Evolutionary conservation across 2,797 vertebrate genomes (phyloP).

Genomic region (Botia almorhae): DNA sequence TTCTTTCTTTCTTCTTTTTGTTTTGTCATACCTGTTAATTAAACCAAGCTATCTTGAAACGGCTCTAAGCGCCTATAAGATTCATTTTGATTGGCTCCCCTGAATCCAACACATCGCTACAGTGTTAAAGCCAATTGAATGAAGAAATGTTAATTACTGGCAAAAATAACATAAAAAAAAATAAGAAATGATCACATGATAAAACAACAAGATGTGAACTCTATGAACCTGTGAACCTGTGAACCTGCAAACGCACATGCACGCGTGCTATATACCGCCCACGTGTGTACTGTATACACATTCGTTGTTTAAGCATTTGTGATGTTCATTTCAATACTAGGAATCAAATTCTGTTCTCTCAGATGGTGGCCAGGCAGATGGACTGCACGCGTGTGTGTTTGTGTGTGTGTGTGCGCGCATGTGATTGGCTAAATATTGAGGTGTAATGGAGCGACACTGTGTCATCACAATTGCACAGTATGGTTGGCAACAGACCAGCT

Average conservation of each 20-base stretch:
- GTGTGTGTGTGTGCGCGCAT: neutral
- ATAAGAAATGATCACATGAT: neutral
- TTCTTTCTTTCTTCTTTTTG: neutral
- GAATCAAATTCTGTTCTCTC: neutral
- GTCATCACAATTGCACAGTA: slow-evolving; percentile 10
- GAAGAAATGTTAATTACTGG: slow-evolving; percentile 44
- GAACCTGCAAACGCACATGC: neutral
- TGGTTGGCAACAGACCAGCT: slow-evolving; percentile 13
- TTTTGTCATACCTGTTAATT: neutral
- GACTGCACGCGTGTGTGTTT: slow-evolving; percentile 18
- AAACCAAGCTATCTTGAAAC: slow-evolving; percentile 6
- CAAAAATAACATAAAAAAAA: slow-evolving; percentile 16
- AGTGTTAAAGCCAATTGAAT: slow-evolving; percentile 43
- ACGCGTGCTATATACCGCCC: neutral
- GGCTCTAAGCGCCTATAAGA: slow-evolving; percentile 2
- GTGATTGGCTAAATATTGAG: neutral
- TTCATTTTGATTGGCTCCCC: slow-evolving; percentile 9
- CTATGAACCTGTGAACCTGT: no score
- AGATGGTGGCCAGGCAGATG: neutral
- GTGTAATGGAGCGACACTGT: slow-evolving; percentile 13
- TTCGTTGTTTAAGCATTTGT: neutral
- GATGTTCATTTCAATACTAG: neutral
- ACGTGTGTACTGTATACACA: neutral
- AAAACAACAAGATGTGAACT: neutral
- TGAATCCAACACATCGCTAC: slow-evolving; percentile 14